Evolutionary conservation across 2,797 vertebrate genomes (phyloP).

Genomic region (Eidolon dupreanum): DNA sequence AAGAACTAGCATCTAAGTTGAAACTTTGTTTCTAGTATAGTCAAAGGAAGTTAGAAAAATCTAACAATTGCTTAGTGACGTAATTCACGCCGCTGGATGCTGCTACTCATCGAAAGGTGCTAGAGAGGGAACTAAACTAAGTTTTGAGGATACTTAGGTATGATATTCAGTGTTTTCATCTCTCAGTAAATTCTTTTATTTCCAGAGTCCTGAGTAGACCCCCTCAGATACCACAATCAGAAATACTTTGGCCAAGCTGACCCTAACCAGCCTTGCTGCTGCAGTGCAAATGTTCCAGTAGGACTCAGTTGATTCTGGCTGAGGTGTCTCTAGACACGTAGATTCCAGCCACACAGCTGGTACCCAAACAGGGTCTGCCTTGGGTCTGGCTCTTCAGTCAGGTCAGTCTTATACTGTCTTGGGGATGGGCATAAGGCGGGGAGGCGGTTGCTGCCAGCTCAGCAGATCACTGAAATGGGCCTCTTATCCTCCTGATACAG

Average conservation of each 20-base stretch:
- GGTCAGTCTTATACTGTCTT: neutral
- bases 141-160: neutral
- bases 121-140: neutral
- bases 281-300: rapidly evolving
- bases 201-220: neutral
- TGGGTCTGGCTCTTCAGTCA: neutral
- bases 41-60: neutral
- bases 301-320: neutral
- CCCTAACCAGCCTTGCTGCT: neutral
- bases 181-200: neutral
- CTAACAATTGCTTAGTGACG: neutral
- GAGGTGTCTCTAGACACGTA: neutral
- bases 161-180: neutral
- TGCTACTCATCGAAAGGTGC: neutral
- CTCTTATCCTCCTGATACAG: neutral
- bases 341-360: neutral
- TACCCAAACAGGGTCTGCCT: neutral
- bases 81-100: neutral
- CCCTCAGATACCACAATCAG: neutral
- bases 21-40: neutral
- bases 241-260: neutral
- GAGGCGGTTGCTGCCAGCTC: neutral
- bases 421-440: neutral
- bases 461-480: neutral
- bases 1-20: neutral